phyloP scores from a whole-genome alignment of 2,797 vertebrate species.

The Pangasius larnaudii region DNA sequence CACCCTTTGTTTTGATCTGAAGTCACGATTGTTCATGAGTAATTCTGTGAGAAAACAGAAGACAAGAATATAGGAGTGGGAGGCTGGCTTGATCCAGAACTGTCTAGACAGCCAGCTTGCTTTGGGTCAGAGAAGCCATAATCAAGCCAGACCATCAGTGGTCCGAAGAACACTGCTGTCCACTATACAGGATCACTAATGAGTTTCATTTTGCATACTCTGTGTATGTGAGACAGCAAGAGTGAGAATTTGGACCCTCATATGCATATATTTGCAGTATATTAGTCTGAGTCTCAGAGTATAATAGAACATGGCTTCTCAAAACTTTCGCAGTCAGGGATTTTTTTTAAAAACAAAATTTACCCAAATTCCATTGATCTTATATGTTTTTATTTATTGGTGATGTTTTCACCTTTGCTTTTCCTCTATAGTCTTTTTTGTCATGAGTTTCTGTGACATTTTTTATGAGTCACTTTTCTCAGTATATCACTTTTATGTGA shows the following conservation, averaged over 20 bases:
- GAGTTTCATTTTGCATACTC: slow-evolving; percentile 29
- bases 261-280: neutral
- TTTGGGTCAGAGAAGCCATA: slow-evolving; percentile 49
- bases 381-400: neutral
- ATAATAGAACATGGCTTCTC: neutral
- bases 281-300: neutral
- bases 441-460: neutral
- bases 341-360: neutral
- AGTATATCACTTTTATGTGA: neutral
- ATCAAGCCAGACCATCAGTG: slow-evolving; percentile 53
- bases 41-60: slow-evolving; percentile 18
- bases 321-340: neutral
- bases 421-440: neutral
- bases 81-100: slow-evolving; percentile 20
- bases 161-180: slow-evolving; percentile 29
- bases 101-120: slow-evolving; percentile 57
- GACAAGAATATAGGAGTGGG: slow-evolving; percentile 14
- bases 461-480: neutral
- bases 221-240: slow-evolving; percentile 7
- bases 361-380: no score
- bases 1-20: neutral
- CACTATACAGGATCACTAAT: slow-evolving; percentile 36
- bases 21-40: neutral
- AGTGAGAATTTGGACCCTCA: neutral
- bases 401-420: neutral